Conservation (phyloP, 2,888 invertebrate genomes). For the Charanyca ferruginea region DNA sequence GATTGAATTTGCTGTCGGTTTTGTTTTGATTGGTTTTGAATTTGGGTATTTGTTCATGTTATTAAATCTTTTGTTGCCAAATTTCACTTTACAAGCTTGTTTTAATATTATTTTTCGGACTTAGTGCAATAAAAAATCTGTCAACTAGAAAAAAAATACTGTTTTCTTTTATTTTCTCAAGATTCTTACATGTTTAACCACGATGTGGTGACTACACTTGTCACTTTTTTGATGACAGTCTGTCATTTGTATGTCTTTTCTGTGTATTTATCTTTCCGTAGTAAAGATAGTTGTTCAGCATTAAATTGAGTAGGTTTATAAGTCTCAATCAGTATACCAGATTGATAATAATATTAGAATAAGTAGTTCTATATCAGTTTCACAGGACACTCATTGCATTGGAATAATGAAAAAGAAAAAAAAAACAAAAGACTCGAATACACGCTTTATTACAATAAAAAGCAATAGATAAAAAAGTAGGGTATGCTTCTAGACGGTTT, state of each 20-base stretch:
- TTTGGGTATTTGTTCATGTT: conserved; percentile 11
- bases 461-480: conserved; percentile 38
- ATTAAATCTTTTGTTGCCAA: not conserved
- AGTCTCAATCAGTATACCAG: not conserved
- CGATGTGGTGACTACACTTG: not conserved
- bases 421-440: conserved; percentile 50
- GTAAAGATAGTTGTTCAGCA: not conserved
- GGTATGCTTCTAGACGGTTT: conserved; percentile 35
- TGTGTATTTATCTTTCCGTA: not conserved
- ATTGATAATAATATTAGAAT: conserved; percentile 24
- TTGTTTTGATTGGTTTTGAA: conserved; percentile 7
- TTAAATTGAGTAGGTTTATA: not conserved
- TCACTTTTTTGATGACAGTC: conserved; percentile 1
- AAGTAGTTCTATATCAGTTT: conserved; percentile 41
- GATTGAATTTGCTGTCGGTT: conserved; percentile 11
- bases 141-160: not conserved
- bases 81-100: not conserved
- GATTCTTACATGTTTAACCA: not conserved
- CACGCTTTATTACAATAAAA: conserved; percentile 47
- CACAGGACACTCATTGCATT: conserved; percentile 31
- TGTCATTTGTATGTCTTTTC: not conserved
- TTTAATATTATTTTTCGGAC: not conserved
- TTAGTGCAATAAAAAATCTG: conserved; percentile 9
- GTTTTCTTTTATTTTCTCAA: not conserved
- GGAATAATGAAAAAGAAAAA: conserved; percentile 13